A percentile compares a stretch with the other conserved stretches of the same genome.
These are phyloP conservation scores for Drosophila nigricruria DNA, from an alignment of 2,888 invertebrate genomes.

Conservation along the genomic window DNA sequence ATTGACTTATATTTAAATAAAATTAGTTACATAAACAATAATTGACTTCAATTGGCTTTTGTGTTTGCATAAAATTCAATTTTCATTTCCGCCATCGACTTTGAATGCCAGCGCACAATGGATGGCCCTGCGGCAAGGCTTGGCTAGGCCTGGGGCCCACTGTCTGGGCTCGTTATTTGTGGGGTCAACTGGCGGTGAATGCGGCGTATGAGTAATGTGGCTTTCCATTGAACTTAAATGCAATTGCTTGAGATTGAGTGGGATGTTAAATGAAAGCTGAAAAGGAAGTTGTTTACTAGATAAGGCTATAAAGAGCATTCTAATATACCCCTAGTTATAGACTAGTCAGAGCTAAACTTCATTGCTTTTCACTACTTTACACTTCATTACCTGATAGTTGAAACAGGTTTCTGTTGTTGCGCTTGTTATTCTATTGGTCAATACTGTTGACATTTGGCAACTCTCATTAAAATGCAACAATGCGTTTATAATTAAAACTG, in stretches of 20 bases:
- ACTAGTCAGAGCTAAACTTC: neutral
- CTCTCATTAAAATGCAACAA: conserved; percentile 63
- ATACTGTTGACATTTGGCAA: conserved; percentile 62
- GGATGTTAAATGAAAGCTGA: neutral
- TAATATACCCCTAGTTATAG: neutral
- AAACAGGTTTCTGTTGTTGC: conserved; percentile 27
- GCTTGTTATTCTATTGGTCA: conserved; percentile 24
- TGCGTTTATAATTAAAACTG: conserved; percentile 68
- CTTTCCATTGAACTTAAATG: neutral
- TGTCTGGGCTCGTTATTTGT: conserved; percentile 29
- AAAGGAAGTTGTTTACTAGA: neutral
- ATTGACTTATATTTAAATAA: conserved; percentile 78
- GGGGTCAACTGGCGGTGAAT: conserved; percentile 23
- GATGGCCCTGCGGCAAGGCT: conserved; percentile 8
- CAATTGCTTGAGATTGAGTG: neutral
- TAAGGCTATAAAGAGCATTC: too few relatives aligned
- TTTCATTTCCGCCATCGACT: conserved; percentile 69
- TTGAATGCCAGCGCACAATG: conserved; percentile 51
- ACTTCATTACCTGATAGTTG: conserved; percentile 50
- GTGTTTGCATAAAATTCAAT: conserved; percentile 79
- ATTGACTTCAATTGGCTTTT: conserved; percentile 80
- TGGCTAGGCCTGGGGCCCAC: neutral
- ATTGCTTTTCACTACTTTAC: conserved; percentile 27
- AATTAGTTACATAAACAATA: conserved; percentile 80
- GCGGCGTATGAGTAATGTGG: conserved; percentile 17